Evolutionary conservation across 2,113 vertebrate species (phyloP).

Genomic region (Cynocephalus volans): DNA sequence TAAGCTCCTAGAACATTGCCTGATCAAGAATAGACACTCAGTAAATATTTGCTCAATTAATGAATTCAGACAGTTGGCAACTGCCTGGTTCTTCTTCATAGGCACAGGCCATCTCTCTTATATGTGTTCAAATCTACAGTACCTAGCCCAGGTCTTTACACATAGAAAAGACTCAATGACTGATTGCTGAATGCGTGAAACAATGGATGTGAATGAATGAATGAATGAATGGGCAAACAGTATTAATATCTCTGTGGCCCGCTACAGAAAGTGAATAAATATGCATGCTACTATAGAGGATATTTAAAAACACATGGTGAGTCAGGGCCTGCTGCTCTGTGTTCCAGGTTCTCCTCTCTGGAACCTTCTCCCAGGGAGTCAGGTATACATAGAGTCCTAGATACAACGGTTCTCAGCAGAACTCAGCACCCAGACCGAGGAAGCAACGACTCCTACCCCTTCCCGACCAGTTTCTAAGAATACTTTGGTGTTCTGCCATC

Average conservation of each 20-base stretch:
- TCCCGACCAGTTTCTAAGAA: constrained; percentile 41
- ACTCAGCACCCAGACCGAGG: background rate
- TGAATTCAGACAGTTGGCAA: background rate
- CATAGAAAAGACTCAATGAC: background rate
- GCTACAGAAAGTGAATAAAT: background rate
- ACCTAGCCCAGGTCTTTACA: background rate
- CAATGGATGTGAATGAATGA: background rate
- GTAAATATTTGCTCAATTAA: background rate
- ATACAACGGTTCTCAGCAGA: background rate
- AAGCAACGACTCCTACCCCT: background rate
- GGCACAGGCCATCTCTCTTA: background rate
- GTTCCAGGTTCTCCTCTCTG: background rate
- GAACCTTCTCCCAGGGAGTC: background rate
- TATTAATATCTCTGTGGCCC: background rate
- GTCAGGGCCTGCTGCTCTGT: background rate
- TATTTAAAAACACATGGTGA: background rate
- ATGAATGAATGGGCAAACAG: background rate
- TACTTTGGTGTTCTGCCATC: constrained; percentile 10
- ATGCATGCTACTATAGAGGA: background rate
- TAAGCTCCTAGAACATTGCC: background rate
- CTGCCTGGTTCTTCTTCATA: background rate
- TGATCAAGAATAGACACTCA: background rate
- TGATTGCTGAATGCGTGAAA: background rate
- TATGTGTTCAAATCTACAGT: background rate
- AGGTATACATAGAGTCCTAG: background rate